These are phyloP conservation scores for Cyclargus thomasi DNA, from an alignment of 1,140 invertebrate species.

Conservation along the genomic window DNA sequence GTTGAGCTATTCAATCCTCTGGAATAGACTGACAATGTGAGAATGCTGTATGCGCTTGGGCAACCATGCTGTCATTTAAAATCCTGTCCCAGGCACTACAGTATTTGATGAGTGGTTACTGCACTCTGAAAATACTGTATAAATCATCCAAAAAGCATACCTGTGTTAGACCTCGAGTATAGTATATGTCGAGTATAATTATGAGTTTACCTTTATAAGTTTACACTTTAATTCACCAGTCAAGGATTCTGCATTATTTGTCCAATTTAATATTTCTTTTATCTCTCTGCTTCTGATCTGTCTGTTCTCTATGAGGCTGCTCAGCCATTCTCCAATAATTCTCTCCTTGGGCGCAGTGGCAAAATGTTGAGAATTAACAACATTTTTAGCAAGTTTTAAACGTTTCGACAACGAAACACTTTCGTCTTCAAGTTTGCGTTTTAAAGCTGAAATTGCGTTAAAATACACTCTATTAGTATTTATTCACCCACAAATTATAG, in stretches of 20 bases:
- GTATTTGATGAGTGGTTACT: too few species aligned
- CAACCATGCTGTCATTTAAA: too few species aligned
- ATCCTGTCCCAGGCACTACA: too few species aligned
- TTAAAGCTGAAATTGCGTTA: conserved; percentile 47
- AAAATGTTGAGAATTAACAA: conserved; percentile 54
- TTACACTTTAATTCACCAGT: conserved; percentile 52
- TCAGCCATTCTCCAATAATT: conserved; percentile 56
- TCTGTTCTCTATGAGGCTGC: conserved; percentile 38
- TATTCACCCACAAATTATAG: neutral
- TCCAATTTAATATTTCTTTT: conserved; percentile 47
- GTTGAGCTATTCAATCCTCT: too few species aligned
- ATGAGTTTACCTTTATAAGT: conserved; percentile 49
- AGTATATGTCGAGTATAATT: too few species aligned
- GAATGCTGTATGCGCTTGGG: too few species aligned
- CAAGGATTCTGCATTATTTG: conserved; percentile 46
- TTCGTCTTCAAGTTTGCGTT: conserved; percentile 53
- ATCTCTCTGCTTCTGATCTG: conserved; percentile 43
- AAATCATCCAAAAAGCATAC: too few species aligned
- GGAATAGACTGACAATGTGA: too few species aligned
- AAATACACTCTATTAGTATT: neutral
- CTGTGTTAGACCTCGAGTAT: too few species aligned
- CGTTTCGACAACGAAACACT: conserved; percentile 47
- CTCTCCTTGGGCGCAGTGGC: conserved; percentile 56
- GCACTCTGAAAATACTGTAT: too few species aligned
- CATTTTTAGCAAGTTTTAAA: conserved; percentile 55